Base-by-base conservation (phyloP, 2,113 vertebrate species). In the Lethenteron reissneri region DNA sequence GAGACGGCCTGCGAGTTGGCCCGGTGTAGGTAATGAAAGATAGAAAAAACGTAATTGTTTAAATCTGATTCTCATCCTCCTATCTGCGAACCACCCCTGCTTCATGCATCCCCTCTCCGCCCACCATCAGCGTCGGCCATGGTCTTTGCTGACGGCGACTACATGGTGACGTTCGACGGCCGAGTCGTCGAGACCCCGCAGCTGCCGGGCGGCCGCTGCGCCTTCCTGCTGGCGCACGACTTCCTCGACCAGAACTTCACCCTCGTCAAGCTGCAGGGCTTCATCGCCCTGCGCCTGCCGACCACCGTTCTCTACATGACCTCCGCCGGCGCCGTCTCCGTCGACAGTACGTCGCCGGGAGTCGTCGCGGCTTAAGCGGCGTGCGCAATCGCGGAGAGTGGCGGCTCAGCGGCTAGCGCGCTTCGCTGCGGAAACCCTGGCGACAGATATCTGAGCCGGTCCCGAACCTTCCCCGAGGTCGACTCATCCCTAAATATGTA, bases 231-330 rank as follows among this genome's bases (percentile, higher is more conserved):
- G 9, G 64, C 64, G n/a, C 64, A 68, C 21, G 64, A 68, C 11
- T 68, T 68, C 64, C 64, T 68, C 64, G 64, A 68, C 21, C 64
- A 68, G 64, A 68, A 68, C 21, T n/a, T 68, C 64, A 68, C 64
- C 64, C n/a, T 68, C 21, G 21, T 68, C 64, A 17, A 17, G 21
- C 9, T 21, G n/a, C n/a, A 68, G 64, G 21, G 21, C 8, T 9
- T 21, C 64, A 21, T 68, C n/a, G 21, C 21, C 64, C n/a, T 68
- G n/a, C n/a, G 64, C n/a, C 64, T 17, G 64, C 64, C 11, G 9
- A 11, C n/a, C 11, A 68, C 2, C n/a, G 64, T 21, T 9, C n/a
- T 68, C 8, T 68, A 12, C 21, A n/a, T 68, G n/a, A 17, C 21
- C 64, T 17, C 15, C 64, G 21, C 9, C 21, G 64, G 64, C n/a